Evolutionary conservation across 2,797 vertebrate genomes (phyloP).

Genomic region (Falco columbarius): DNA sequence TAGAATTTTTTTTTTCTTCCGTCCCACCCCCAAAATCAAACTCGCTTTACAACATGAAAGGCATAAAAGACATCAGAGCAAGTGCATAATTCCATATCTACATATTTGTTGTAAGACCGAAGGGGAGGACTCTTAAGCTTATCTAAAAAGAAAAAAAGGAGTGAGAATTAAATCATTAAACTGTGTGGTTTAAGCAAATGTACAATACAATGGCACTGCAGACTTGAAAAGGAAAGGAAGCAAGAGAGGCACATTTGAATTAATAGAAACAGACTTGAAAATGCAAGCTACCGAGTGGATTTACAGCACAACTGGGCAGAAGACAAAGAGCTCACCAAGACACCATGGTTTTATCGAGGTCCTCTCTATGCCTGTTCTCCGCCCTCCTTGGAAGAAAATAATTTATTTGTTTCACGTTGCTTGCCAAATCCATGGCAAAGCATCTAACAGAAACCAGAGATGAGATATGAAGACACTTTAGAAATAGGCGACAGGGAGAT

Average conservation of each 20-base stretch:
- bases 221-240: neutral
- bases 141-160: neutral
- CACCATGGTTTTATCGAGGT: neutral
- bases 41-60: neutral
- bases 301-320: neutral
- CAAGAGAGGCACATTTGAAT: neutral
- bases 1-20: neutral
- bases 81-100: neutral
- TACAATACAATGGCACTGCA: neutral
- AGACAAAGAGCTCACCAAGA: neutral
- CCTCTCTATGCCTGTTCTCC: neutral
- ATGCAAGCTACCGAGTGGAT: neutral
- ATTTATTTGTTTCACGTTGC: neutral
- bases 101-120: neutral
- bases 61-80: neutral
- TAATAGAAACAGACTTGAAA: neutral
- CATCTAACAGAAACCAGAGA: conserved; percentile 13
- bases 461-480: neutral
- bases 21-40: neutral
- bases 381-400: neutral
- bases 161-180: neutral
- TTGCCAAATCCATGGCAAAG: conserved; percentile 14
- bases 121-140: neutral
- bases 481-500: neutral
- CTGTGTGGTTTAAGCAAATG: neutral